These are phyloP conservation scores for Lagenorhynchus albirostris DNA, from an alignment of 2,113 vertebrate species.

Conservation along the genomic window DNA sequence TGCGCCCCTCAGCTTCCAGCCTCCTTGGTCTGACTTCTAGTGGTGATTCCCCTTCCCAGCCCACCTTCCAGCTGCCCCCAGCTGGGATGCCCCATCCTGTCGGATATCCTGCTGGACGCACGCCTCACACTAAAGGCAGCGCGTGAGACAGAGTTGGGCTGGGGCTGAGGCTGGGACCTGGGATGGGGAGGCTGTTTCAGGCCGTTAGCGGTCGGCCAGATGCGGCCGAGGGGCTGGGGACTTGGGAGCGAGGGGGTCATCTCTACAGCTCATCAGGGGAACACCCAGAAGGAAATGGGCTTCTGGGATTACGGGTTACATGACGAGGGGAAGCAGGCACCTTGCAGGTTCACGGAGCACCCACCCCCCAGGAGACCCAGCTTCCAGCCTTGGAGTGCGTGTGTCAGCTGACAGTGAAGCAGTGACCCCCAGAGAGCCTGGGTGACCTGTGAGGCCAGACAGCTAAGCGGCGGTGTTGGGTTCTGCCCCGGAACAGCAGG, in stretches of 20 bases:
- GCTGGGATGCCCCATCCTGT: not conserved
- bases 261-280: not conserved
- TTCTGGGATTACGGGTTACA: rapidly evolving
- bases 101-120: rapidly evolving
- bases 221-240: not conserved
- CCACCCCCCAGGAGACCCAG: rapidly evolving
- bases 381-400: rapidly evolving
- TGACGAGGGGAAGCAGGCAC: rapidly evolving
- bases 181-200: not conserved
- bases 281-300: not conserved
- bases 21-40: too few species aligned
- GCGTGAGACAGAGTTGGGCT: not conserved
- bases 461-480: not conserved
- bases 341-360: rapidly evolving
- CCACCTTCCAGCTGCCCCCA: not conserved
- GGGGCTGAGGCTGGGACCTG: not conserved
- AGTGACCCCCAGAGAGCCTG: not conserved
- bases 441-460: not conserved
- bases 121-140: not conserved
- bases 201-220: rapidly evolving
- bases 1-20: not conserved
- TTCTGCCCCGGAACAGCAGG: rapidly evolving
- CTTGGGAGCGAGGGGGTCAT: too few species aligned
- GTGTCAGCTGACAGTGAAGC: not conserved
- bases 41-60: not conserved